A percentile compares a stretch with the other conserved stretches of the same genome.
Evolutionary conservation across 1,140 invertebrate species (phyloP).

Genomic region (Drosophila rufa): DNA sequence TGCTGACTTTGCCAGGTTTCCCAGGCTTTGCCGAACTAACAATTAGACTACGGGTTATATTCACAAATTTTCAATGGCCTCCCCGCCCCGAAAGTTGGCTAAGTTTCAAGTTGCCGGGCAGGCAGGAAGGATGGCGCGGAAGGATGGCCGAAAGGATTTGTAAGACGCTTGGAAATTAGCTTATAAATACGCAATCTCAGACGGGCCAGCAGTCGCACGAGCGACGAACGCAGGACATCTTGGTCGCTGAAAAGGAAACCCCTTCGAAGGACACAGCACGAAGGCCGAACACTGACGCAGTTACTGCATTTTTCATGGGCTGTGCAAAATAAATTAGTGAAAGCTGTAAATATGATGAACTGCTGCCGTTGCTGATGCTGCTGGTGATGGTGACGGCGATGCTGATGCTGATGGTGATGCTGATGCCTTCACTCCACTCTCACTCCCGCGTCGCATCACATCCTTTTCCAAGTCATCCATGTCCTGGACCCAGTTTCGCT

Average conservation of each 20-base stretch:
- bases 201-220: constrained; percentile 27
- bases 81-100: constrained; percentile 27
- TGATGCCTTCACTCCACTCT: constrained; percentile 5
- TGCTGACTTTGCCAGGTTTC: background rate
- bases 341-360: constrained; percentile 82
- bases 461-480: constrained; percentile 25
- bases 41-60: constrained; percentile 54
- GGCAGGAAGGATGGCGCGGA: background rate
- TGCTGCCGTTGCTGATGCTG: constrained; percentile 39
- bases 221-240: constrained; percentile 9
- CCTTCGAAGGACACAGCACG: constrained; percentile 14
- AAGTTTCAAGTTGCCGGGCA: constrained; percentile 20
- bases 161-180: constrained; percentile 71
- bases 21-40: constrained; percentile 17
- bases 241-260: constrained; percentile 32
- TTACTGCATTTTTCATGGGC: constrained; percentile 76
- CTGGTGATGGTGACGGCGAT: background rate
- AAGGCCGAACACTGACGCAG: constrained; percentile 41
- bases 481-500: constrained; percentile 66
- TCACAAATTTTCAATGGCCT: constrained; percentile 54
- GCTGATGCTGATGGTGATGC: constrained; percentile 8
- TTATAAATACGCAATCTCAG: constrained; percentile 78
- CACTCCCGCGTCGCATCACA: background rate
- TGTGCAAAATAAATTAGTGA: constrained; percentile 77
- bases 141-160: constrained; percentile 32